Conservation (phyloP, 2,113 vertebrate genomes). For the cattle (Bos taurus) region ARS-UCD2.0 NC_037332.1:80904001-80904500, state of each 20-base stretch:
- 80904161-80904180: background rate
- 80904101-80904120: background rate
- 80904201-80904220: background rate
- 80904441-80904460: background rate
- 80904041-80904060: background rate
- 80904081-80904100: background rate
- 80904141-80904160: background rate
- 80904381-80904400: background rate
- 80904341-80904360: background rate
- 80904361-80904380: background rate
- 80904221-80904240: background rate
- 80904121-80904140: slow-evolving; percentile 11
- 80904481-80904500: background rate
- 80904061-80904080: background rate
- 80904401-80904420: background rate
- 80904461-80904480: background rate
- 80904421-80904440: background rate
- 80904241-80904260: background rate
- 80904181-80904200: background rate
- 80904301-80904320: background rate
- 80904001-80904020: background rate
- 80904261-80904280: background rate
- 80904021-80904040: background rate
- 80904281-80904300: background rate
- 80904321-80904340: background rate